Evolutionary conservation across 1,140 invertebrate species (phyloP), one percentile per base, ranked within the genome.

Genomic region (Maconellicoccus hirsutus): DNA sequence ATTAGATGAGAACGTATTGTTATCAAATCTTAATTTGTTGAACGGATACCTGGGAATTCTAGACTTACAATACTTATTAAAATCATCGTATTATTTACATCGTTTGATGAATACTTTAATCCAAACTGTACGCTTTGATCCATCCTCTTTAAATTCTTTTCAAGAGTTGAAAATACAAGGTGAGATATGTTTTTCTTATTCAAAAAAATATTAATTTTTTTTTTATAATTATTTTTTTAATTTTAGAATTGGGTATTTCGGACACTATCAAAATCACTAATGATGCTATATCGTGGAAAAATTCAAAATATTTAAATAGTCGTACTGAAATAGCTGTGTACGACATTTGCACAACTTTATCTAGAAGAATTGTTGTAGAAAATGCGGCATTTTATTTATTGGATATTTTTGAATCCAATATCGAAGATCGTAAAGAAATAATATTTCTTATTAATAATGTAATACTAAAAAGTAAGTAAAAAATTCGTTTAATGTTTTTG

Each of bases 381-480:
- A 66, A 22, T 66, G 10, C 25, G 19, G 16, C 61, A 6, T 66
- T 66, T 12, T 66, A 66, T 23, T 25, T 66, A 23, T 23, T 66
- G 16, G 25, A 66, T 66, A 26, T 26, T 10, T 66, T 66, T 10
- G 61, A 66, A 66, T 23, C 21, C 19, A 23, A 66, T 10, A 23
- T 26, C 10, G 25, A 66, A 25, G 25, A 66, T 66, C 61, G 61
- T 2, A 66, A 66, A 66, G 61, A 66, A 66, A 16, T 25, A 4
- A 66, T 66, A 23, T 66, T 23, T 25, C 22, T 66, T 4, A 66
- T 66, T 10, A 66, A 66, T 66, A 66, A 66, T 66, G 22, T 66
- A 4, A 3, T 66, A 14, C 25, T 66, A 4, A 25, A 16, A 3
- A 16, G 61, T 66, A 26, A 3, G 61, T 25, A 66, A 6, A 23